A percentile compares a stretch with the other conserved stretches of the same genome.
These are phyloP conservation scores for Salvelinus fontinalis DNA, from an alignment of 2,113 vertebrate genomes.

Conservation along the genomic window DNA sequence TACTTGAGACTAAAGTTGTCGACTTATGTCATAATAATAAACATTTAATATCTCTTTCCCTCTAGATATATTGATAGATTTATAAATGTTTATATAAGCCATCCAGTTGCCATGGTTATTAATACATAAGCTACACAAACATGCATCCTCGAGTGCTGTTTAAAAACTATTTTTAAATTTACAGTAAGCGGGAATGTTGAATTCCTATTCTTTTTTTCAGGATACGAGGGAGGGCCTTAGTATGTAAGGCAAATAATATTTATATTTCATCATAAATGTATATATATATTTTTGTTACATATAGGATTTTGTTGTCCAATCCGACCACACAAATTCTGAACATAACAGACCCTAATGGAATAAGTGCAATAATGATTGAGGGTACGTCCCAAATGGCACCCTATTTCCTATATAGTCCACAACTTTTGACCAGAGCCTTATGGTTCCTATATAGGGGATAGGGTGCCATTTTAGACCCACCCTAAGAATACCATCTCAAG, in stretches of 20 bases:
- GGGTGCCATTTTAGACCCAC: too few relatives aligned
- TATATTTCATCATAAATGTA: slow-evolving; percentile 39
- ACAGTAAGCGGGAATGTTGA: slow-evolving; percentile 87
- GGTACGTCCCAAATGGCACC: too few relatives aligned
- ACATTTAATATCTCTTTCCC: slow-evolving; percentile 40
- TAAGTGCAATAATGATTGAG: slow-evolving; percentile 80
- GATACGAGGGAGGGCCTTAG: slow-evolving; percentile 72
- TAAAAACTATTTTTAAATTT: slow-evolving; percentile 61
- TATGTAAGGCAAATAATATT: slow-evolving; percentile 81
- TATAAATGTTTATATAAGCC: slow-evolving; percentile 68
- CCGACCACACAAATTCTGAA: slow-evolving; percentile 63
- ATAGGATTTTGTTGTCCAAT: slow-evolving; percentile 57
- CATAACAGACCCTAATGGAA: slow-evolving; percentile 75
- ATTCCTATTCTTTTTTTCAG: slow-evolving; percentile 74
- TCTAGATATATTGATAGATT: slow-evolving; percentile 71
- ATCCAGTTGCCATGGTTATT: slow-evolving; percentile 67
- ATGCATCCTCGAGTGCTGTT: slow-evolving; percentile 73
- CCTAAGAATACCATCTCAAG: slow-evolving; percentile 73
- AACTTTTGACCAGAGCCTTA: too few relatives aligned
- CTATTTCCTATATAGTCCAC: too few relatives aligned
- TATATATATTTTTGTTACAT: slow-evolving; percentile 46
- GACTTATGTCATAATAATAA: slow-evolving; percentile 47
- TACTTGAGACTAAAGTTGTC: slow-evolving; percentile 58
- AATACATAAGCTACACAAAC: slow-evolving; percentile 75
- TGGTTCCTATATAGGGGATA: too few relatives aligned